Evolutionary conservation across 1,140 invertebrate genomes (phyloP), one percentile per base, ranked within the genome.

Genomic region (Vanessa tameamea): DNA sequence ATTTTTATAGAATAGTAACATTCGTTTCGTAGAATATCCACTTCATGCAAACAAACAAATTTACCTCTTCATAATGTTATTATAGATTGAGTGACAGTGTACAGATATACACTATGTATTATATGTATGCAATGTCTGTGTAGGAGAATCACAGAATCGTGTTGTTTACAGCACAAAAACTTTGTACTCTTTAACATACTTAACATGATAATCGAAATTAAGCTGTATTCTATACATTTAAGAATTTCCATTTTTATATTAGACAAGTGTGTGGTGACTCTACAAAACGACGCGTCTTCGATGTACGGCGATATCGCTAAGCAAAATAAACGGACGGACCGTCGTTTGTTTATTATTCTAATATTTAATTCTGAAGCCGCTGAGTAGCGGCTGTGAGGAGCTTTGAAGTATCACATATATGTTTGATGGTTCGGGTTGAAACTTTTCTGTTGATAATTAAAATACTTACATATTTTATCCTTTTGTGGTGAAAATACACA

Each of bases 331-430:
- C 88, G 63, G 20, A 55, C 37, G 71, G 77, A 73, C 77, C 74
- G 86, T 86, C 84, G 66, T 76, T 73, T 84, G 88, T 90, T 90
- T 90, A 83, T 90, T 90, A 78, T 86, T 84, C 63, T 81, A 79
- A 89, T 88, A 88, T 90, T 89, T 88, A 89, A 88, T 87, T 89
- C 86, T 82, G 79, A 87, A 87, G 79, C 65, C 78, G 82, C 80
- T 84, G 82, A 87, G 81, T 82, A 75, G 78, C 76, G 75, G 78
- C 67, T 59, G 64, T 70, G 75, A 73, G 20, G 55, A 61, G 71
- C 85, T 90, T 89, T 89, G 84, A 88, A 81, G 84, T 82, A 80
- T 64, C 69, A 53, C n/a, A 43, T 71, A 53, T 66, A 51, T 55
- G 77, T 72, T 64, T 65, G 26, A 57, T 48, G 43, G 48, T 64